A percentile compares a stretch with the other conserved stretches of the same genome.
Evolutionary conservation across 2,888 invertebrate species (phyloP).

Genomic region (Byasa hedistus): DNA sequence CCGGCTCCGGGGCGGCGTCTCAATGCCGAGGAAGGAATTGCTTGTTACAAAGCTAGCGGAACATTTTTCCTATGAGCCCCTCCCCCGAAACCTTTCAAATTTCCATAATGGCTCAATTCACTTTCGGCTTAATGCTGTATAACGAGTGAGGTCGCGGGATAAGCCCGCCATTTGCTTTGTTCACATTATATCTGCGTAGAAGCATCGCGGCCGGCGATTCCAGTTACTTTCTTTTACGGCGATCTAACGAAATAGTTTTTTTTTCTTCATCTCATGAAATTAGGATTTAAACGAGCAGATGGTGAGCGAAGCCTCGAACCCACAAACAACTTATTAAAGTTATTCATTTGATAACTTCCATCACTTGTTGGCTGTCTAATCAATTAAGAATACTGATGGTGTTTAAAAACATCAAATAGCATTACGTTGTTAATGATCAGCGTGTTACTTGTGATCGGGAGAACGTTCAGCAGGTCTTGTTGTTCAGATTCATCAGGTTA

Average conservation of each 20-base stretch:
- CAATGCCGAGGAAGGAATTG: conserved; percentile 7
- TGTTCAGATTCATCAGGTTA: too few relatives aligned
- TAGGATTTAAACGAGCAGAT: background rate
- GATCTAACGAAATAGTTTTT: background rate
- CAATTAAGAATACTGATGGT: too few relatives aligned
- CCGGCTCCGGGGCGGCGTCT: background rate
- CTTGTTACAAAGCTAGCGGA: conserved; percentile 6
- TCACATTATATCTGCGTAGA: conserved; percentile 3
- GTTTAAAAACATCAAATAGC: too few relatives aligned
- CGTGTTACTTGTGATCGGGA: too few relatives aligned
- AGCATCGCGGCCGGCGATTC: background rate
- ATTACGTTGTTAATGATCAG: too few relatives aligned
- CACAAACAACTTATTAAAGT: too few relatives aligned
- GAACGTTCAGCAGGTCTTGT: too few relatives aligned
- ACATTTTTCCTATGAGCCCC: conserved; percentile 13
- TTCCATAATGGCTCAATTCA: conserved; percentile 23
- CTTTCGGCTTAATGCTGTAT: conserved; percentile 18
- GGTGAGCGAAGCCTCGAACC: background rate
- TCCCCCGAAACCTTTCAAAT: conserved; percentile 18
- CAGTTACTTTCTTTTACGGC: background rate
- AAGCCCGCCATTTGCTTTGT: conserved; percentile 16
- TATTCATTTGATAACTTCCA: too few relatives aligned
- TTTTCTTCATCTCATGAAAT: background rate
- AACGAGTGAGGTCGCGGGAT: conserved; percentile 18
- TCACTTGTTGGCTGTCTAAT: too few relatives aligned